Evolutionary conservation across 2,888 invertebrate genomes (phyloP).

Genomic region (Trisateles emortualis): DNA sequence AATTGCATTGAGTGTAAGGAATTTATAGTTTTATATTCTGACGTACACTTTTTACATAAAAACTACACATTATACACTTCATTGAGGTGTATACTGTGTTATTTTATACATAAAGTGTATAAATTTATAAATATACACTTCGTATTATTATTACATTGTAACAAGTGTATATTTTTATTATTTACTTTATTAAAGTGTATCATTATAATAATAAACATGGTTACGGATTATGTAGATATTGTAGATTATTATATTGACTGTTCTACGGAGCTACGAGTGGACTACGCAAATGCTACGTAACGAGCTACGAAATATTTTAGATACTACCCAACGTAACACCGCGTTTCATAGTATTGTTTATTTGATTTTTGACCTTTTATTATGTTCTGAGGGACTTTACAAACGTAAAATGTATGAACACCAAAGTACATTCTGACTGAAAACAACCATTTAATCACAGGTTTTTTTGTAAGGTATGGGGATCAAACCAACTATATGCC

Average conservation of each 20-base stretch:
- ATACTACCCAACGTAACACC: background rate
- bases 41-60: background rate
- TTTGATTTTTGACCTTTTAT: no score
- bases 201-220: background rate
- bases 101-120: no score
- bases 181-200: no score
- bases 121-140: background rate
- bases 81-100: background rate
- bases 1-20: slow-evolving; percentile 50
- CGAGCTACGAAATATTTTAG: slow-evolving; percentile 44
- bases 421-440: no score
- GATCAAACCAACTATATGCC: no score
- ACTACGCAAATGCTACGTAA: slow-evolving; percentile 55
- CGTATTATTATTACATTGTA: no score
- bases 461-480: no score
- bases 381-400: no score
- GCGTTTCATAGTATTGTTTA: background rate
- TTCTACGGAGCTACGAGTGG: slow-evolving; percentile 47
- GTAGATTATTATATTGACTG: background rate
- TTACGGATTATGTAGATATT: background rate
- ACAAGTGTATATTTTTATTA: no score
- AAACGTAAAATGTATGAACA: no score
- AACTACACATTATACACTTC: background rate
- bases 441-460: no score
- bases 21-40: slow-evolving; percentile 28